Percentiles rank a stretch among this genome's conserved stretches.
Conservation (phyloP, 1,140 invertebrate species). For the Zelostemma sp. region DNA sequence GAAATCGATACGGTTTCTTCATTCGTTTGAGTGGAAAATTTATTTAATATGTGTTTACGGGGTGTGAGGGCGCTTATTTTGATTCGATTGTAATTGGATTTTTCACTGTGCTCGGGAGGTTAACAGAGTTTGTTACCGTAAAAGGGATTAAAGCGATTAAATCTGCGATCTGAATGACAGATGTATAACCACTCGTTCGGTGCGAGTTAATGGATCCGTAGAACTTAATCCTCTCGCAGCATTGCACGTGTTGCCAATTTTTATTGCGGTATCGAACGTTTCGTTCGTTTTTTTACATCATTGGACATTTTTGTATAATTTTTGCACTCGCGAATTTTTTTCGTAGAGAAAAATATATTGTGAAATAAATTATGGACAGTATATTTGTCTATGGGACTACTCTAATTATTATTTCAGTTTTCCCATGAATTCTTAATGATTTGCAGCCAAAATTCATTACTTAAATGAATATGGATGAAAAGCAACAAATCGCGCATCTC, state of each 20-base stretch:
- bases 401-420: no score
- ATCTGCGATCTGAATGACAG: slow-evolving; percentile 7
- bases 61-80: not conserved
- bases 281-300: not conserved
- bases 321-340: no score
- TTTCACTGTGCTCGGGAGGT: not conserved
- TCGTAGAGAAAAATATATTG: no score
- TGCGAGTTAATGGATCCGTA: not conserved
- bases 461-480: no score
- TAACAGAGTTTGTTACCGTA: not conserved
- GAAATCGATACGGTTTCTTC: not conserved
- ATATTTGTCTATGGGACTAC: no score
- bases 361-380: no score
- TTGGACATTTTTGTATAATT: no score
- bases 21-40: not conserved
- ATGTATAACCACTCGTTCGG: not conserved
- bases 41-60: not conserved
- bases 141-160: slow-evolving; percentile 1
- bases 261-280: not conserved
- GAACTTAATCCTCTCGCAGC: not conserved
- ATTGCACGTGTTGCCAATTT: not conserved
- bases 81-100: not conserved
- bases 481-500: no score
- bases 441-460: no score
- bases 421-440: no score